Conservation (phyloP, 2,113 vertebrate genomes). For the Noctilio leporinus region DNA sequence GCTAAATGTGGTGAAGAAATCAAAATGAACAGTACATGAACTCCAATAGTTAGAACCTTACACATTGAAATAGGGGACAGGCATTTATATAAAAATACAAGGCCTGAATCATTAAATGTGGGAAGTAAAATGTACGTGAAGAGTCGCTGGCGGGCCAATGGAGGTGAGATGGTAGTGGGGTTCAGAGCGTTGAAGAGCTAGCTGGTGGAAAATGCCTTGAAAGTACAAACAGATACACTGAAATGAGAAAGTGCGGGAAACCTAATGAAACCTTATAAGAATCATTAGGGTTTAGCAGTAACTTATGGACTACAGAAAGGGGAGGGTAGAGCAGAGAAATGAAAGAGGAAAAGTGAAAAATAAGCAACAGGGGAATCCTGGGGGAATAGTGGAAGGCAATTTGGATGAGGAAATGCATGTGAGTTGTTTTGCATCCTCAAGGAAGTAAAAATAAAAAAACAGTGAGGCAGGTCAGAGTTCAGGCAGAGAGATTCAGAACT, state of each 20-base stretch:
- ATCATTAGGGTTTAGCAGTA: not conserved
- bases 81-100: not conserved
- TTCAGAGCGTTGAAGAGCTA: too few relatives aligned
- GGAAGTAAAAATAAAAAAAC: not conserved
- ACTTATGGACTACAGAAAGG: not conserved
- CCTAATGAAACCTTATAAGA: not conserved
- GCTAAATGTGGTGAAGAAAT: not conserved
- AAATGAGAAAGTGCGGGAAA: not conserved
- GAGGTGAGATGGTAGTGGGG: not conserved
- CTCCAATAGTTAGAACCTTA: not conserved
- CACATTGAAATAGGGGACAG: not conserved
- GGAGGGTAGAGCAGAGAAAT: not conserved
- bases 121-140: not conserved
- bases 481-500: not conserved
- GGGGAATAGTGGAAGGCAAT: not conserved
- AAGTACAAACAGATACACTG: not conserved
- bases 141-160: not conserved
- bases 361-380: not conserved
- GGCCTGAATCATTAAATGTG: rapidly evolving
- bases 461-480: not conserved
- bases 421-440: not conserved
- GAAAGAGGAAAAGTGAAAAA: not conserved
- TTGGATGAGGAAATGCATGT: not conserved
- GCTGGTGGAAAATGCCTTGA: not conserved
- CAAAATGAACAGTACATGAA: not conserved